These are phyloP conservation scores for Ariopsis seemanni DNA, from an alignment of 2,113 vertebrate genomes.

Conservation along the genomic window DNA sequence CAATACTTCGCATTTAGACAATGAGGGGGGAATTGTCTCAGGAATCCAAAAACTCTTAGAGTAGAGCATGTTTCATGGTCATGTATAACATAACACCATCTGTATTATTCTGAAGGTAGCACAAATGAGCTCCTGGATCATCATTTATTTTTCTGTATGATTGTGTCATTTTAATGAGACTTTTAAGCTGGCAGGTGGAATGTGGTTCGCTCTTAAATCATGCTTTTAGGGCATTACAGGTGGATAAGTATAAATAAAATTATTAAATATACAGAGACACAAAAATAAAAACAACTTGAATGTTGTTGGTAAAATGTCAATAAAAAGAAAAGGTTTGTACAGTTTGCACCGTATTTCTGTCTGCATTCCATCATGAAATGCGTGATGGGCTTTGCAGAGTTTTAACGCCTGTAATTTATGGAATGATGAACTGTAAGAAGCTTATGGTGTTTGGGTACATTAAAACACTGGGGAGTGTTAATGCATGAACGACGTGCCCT, in stretches of 20 bases:
- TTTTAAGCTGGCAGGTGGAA: slow-evolving; percentile 25
- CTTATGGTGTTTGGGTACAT: slow-evolving; percentile 13
- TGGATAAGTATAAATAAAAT: slow-evolving; percentile 40
- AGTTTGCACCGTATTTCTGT: slow-evolving; percentile 37
- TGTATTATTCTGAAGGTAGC: slow-evolving; percentile 41
- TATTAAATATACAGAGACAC: slow-evolving; percentile 18
- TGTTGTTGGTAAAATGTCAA: neutral
- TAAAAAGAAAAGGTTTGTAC: slow-evolving; percentile 5
- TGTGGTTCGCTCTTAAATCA: slow-evolving; percentile 6
- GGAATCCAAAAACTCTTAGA: slow-evolving; percentile 53
- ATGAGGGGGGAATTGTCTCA: slow-evolving; percentile 54
- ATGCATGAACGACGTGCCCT: slow-evolving; percentile 44
- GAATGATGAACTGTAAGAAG: neutral
- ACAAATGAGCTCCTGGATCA: slow-evolving; percentile 35
- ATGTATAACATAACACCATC: neutral
- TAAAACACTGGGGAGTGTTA: slow-evolving; percentile 31
- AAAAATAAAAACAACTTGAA: neutral
- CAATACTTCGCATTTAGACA: slow-evolving; percentile 45
- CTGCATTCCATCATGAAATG: slow-evolving; percentile 8
- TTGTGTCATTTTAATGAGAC: neutral
- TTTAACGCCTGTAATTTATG: slow-evolving; percentile 2
- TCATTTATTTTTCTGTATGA: slow-evolving; percentile 29
- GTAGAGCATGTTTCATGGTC: neutral
- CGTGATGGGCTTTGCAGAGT: slow-evolving; percentile 1
- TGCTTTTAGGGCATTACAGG: slow-evolving; percentile 44